Percentiles rank a stretch among this genome's conserved stretches.
phyloP scores from a whole-genome alignment of 2,888 invertebrate species.

The Agrilus cyanescens region DNA sequence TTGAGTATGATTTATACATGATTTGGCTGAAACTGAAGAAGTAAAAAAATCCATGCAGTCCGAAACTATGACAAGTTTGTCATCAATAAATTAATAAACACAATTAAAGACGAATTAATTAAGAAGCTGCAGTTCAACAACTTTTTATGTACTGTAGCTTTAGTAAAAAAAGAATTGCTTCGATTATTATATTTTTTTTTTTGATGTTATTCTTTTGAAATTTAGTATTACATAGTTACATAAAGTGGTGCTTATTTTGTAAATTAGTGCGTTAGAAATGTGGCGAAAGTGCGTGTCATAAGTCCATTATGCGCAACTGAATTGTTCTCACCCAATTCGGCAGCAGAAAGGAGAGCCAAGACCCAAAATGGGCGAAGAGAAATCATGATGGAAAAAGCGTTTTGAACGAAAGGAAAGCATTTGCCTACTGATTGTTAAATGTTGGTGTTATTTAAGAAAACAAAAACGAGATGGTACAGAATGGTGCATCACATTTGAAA shows the following conservation, averaged over 20 bases:
- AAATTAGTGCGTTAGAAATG: neutral
- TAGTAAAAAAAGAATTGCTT: too few species aligned
- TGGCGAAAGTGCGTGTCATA: neutral
- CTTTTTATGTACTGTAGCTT: too few species aligned
- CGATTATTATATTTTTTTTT: too few species aligned
- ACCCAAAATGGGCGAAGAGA: neutral
- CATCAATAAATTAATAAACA: too few species aligned
- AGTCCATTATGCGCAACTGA: too few species aligned
- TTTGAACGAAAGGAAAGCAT: neutral
- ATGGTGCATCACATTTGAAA: constrained; percentile 7
- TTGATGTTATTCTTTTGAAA: too few species aligned
- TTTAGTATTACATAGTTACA: too few species aligned
- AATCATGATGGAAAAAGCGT: neutral
- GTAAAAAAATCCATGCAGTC: constrained; percentile 5
- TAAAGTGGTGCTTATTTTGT: neutral
- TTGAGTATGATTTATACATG: constrained; percentile 27
- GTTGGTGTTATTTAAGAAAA: too few species aligned
- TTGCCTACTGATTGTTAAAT: too few species aligned
- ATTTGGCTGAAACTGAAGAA: constrained; percentile 24
- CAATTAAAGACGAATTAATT: too few species aligned
- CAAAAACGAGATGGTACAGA: constrained; percentile 10
- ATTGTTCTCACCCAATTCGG: neutral
- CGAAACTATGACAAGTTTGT: too few species aligned
- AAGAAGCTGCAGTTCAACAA: too few species aligned
- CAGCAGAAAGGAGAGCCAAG: neutral